Percentiles rank a stretch among this genome's conserved stretches.
These are phyloP conservation scores for Sialia sialis DNA, from an alignment of 2,113 vertebrate genomes.

Conservation along the genomic window DNA sequence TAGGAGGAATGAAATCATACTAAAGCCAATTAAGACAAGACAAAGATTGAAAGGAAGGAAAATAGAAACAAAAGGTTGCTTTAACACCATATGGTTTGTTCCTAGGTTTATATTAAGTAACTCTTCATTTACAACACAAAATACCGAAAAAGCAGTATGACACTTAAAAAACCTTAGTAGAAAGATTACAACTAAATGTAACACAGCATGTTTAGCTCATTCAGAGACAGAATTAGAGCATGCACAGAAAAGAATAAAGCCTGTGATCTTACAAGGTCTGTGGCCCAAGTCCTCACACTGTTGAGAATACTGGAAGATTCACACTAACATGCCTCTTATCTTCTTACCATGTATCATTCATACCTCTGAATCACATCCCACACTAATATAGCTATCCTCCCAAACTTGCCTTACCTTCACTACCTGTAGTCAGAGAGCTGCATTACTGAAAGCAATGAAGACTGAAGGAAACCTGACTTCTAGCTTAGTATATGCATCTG, in stretches of 20 bases:
- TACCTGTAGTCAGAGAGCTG: background rate
- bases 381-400: background rate
- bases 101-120: background rate
- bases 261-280: background rate
- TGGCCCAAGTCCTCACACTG: background rate
- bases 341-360: background rate
- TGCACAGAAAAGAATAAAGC: background rate
- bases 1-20: constrained; percentile 92
- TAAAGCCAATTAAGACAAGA: constrained; percentile 90
- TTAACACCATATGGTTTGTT: background rate
- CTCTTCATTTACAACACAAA: background rate
- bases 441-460: background rate
- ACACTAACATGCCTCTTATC: background rate
- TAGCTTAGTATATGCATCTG: background rate
- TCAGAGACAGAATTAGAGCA: background rate
- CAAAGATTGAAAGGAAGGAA: constrained; percentile 68
- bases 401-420: background rate
- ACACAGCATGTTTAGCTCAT: background rate
- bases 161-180: background rate
- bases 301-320: background rate
- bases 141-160: background rate
- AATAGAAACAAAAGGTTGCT: constrained; percentile 46
- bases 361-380: background rate
- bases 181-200: background rate
- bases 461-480: background rate